Percentiles rank a stretch among this genome's conserved stretches.
phyloP scores from a whole-genome alignment of 2,888 invertebrate species.

The Erebia epiphron region DNA sequence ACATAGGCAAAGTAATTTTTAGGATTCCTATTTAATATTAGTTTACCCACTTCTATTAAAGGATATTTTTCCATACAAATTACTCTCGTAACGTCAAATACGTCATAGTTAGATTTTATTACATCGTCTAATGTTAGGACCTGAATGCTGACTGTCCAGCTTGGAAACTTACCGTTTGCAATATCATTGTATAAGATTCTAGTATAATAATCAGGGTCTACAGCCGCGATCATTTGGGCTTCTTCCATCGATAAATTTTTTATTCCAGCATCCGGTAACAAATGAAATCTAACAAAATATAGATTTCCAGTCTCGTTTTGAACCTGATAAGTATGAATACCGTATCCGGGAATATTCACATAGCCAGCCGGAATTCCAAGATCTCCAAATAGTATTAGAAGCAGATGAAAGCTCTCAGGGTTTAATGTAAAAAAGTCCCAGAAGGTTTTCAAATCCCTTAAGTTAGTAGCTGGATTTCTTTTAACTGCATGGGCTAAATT shows the following conservation, averaged over 20 bases:
- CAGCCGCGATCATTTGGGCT: conserved; percentile 87
- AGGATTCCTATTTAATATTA: conserved; percentile 94
- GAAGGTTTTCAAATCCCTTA: conserved; percentile 84
- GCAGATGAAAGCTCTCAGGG: conserved; percentile 90
- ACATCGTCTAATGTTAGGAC: conserved; percentile 95
- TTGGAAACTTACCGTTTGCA: conserved; percentile 86
- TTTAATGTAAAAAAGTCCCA: background rate
- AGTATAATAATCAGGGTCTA: conserved; percentile 95
- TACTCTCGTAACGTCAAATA: conserved; percentile 96
- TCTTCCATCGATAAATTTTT: conserved; percentile 88
- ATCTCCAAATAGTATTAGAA: conserved; percentile 69
- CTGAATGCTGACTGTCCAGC: conserved; percentile 92
- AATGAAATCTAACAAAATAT: conserved; percentile 96
- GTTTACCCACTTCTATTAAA: conserved; percentile 92
- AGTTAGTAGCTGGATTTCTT: conserved; percentile 92
- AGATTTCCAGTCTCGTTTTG: conserved; percentile 89
- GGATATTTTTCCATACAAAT: conserved; percentile 96
- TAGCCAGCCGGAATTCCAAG: conserved; percentile 96
- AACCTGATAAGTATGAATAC: conserved; percentile 96
- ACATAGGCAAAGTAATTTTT: conserved; percentile 96
- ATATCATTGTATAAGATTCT: conserved; percentile 96
- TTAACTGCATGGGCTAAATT: conserved; percentile 96
- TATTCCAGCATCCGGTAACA: conserved; percentile 96
- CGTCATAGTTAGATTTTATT: conserved; percentile 90
- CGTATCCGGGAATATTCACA: conserved; percentile 97